Conservation (phyloP, 2,888 invertebrate genomes). For the Lacanobia oleracea region DNA sequence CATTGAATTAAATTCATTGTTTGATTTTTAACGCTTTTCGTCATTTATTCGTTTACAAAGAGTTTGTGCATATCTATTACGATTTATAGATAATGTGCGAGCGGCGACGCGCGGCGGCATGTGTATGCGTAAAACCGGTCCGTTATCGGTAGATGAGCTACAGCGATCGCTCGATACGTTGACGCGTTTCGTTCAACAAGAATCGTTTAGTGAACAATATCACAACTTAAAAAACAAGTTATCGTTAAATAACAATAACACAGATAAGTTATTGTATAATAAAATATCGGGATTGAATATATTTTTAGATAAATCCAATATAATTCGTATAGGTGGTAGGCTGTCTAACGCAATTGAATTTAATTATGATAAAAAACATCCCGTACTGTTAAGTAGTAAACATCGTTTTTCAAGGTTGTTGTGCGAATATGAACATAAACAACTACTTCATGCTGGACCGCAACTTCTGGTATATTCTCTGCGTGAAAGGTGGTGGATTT, state of each 20-base stretch:
- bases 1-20: not conserved
- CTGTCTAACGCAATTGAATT: constrained; percentile 1
- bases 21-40: constrained; percentile 22
- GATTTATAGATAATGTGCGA: constrained; percentile 29
- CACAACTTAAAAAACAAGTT: not conserved
- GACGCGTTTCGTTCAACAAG: constrained; percentile 17
- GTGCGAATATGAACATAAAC: not conserved
- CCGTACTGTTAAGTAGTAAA: not conserved
- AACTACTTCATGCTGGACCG: not conserved
- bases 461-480: not conserved
- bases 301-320: constrained; percentile 1
- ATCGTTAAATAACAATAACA: not conserved
- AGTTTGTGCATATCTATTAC: constrained; percentile 16
- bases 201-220: constrained; percentile 4
- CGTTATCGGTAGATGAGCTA: constrained; percentile 19
- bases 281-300: constrained; percentile 3
- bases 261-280: constrained; percentile 1
- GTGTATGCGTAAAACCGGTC: constrained; percentile 14
- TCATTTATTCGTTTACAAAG: constrained; percentile 12
- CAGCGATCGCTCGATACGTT: constrained; percentile 3
- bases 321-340: constrained; percentile 7
- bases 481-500: too few species aligned
- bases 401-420: not conserved
- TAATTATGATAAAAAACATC: not conserved
- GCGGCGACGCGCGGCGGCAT: not conserved